Evolutionary conservation across 2,113 vertebrate species (phyloP).

Genomic region (Miniopterus natalensis): DNA sequence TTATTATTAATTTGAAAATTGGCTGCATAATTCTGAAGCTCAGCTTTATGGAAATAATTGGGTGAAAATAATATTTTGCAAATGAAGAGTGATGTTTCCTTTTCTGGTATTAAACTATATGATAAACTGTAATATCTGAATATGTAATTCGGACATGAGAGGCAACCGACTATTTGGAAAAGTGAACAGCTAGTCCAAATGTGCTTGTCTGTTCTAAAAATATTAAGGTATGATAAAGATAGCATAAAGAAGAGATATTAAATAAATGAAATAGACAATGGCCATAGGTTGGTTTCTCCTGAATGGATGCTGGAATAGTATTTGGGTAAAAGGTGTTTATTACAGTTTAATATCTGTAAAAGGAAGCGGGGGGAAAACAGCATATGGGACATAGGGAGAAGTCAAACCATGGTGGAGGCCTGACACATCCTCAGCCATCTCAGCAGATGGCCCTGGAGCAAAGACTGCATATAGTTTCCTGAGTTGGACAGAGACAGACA

Average conservation of each 20-base stretch:
- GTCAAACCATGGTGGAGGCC: background rate
- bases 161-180: background rate
- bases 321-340: background rate
- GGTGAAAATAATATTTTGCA: background rate
- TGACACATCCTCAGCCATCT: background rate
- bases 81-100: background rate
- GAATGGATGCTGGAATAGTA: background rate
- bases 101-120: background rate
- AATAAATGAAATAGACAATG: background rate
- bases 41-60: background rate
- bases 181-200: background rate
- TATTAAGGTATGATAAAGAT: background rate
- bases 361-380: background rate
- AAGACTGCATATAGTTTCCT: background rate
- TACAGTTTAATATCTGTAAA: background rate
- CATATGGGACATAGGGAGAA: background rate
- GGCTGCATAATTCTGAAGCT: background rate
- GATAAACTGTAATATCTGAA: slow-evolving; percentile 15
- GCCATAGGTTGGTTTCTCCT: background rate
- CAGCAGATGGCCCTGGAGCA: background rate
- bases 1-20: slow-evolving; percentile 25
- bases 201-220: background rate
- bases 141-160: background rate
- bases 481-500: background rate
- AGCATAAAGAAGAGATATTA: background rate